A percentile compares a stretch with the other conserved stretches of the same genome.
Evolutionary conservation across 2,888 invertebrate species (phyloP).

Genomic region (Oasisia sp.): DNA sequence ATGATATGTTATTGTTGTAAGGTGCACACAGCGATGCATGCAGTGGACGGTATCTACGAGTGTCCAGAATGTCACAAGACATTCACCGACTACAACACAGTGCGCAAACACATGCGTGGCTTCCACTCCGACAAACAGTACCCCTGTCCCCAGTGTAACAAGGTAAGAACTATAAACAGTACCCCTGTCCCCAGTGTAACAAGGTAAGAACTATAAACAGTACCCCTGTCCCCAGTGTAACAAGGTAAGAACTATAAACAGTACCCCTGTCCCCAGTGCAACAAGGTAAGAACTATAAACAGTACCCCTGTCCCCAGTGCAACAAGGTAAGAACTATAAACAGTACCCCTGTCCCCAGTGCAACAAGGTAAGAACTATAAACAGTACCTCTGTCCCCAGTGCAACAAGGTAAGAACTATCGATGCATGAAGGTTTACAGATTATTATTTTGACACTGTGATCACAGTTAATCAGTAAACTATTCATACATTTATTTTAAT

Average conservation of each 20-base stretch:
- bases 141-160: constrained; percentile 74
- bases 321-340: constrained; percentile 66
- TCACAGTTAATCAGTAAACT: too few species aligned
- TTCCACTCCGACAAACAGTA: constrained; percentile 78
- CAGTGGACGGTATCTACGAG: constrained; percentile 73
- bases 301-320: constrained; percentile 70
- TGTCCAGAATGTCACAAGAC: constrained; percentile 78
- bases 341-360: constrained; percentile 71
- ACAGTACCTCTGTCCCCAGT: constrained; percentile 71
- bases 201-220: constrained; percentile 27
- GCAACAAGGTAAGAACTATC: too few species aligned
- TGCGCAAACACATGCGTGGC: constrained; percentile 79
- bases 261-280: too few species aligned
- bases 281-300: constrained; percentile 68
- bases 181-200: background rate
- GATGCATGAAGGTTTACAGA: too few species aligned
- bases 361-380: constrained; percentile 66
- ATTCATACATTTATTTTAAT: too few species aligned
- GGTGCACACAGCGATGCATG: constrained; percentile 76
- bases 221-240: too few species aligned
- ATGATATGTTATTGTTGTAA: constrained; percentile 65
- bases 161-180: too few species aligned
- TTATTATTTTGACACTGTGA: too few species aligned
- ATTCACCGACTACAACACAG: constrained; percentile 76
- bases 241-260: too few species aligned